Percentiles rank a stretch among this genome's conserved stretches.
These are phyloP conservation scores for Oscheius sp. DNA, from an alignment of 2,888 invertebrate species.

Conservation along the genomic window DNA sequence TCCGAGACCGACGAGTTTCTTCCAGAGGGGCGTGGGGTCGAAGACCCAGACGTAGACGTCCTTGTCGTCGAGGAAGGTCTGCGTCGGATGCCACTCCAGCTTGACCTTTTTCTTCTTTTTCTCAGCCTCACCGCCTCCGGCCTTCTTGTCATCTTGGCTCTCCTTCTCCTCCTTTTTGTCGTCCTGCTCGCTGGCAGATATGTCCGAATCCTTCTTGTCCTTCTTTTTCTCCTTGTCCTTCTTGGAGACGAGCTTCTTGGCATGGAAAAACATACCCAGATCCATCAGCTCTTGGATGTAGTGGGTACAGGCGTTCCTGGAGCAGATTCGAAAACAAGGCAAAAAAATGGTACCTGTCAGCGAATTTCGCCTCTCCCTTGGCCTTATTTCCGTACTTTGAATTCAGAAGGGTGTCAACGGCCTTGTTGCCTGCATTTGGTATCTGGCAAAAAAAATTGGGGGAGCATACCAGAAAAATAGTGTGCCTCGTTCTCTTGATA, in stretches of 20 bases:
- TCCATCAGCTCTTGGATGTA: constrained; percentile 50
- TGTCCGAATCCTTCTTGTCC: constrained; percentile 40
- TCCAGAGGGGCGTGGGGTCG: constrained; percentile 76
- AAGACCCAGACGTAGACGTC: constrained; percentile 81
- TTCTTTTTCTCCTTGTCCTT: constrained; percentile 63
- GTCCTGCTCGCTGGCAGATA: constrained; percentile 56
- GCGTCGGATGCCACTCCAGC: constrained; percentile 95
- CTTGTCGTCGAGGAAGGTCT: constrained; percentile 85
- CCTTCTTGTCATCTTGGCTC: constrained; percentile 50
- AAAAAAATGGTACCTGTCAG: constrained; percentile 78
- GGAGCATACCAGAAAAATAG: constrained; percentile 86
- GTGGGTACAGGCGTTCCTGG: constrained; percentile 43
- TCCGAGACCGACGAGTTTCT: constrained; percentile 76
- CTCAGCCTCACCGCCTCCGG: constrained; percentile 52
- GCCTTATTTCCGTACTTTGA: constrained; percentile 85
- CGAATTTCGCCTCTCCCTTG: constrained; percentile 83
- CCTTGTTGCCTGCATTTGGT: constrained; percentile 78
- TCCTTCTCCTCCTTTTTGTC: constrained; percentile 60
- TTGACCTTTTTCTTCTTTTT: constrained; percentile 82
- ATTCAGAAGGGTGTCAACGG: constrained; percentile 89
- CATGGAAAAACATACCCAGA: constrained; percentile 67
- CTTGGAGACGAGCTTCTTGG: constrained; percentile 69
- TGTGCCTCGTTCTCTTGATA: constrained; percentile 95
- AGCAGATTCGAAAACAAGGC: not conserved
- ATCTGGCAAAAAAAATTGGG: not conserved